Evolutionary conservation across 2,888 invertebrate genomes (phyloP), one percentile per base, ranked within the genome.

Genomic region (Cosmorhoe ocellata): DNA sequence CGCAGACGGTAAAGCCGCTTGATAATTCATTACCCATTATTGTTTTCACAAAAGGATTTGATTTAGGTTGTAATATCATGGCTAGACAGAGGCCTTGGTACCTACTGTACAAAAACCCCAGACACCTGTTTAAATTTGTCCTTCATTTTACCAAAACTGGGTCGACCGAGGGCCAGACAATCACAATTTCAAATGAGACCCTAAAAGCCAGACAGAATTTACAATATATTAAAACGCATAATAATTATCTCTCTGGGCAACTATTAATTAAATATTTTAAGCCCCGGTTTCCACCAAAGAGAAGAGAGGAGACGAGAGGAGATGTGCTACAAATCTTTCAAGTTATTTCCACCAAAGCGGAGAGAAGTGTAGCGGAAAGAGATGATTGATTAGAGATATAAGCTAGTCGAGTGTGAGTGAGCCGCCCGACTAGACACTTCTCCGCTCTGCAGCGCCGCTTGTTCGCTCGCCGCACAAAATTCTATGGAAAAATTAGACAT

Each of bases 161-260:
- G 89, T 85, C 89, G 77, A 42, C 74, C 68, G 76, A 69, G 80
- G 82, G 79, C 79, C 83, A 85, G 87, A 88, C 87, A 81, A 87
- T 87, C 85, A 86, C 79, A 82, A 87, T 85, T 87, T 85, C 78
- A 87, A 88, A 88, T 89, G 80, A 85, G 79, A 71, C 73, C 78
- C 74, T 79, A 70, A 67, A 64, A 53, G 43, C 67, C 69, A 69
- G 67, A 67, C 69, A 66, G 66, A 63, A 59, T 71, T 68, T 68
- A 74, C 65, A 69, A 69, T 68, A 63, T 69, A 64, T 69, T 58
- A 67, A 66, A 71, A 69, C 71, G 76, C 75, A 76, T 72, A 18
- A 68, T 70, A 56, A 74, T 68, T 74, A 61, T 47, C 51, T 45
- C 46, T 31, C 40, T 44, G 36, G 36, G 51, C 41, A 34, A 42